Base-by-base conservation (phyloP, 2,113 vertebrate species). In the Rhinoderma darwinii region DNA sequence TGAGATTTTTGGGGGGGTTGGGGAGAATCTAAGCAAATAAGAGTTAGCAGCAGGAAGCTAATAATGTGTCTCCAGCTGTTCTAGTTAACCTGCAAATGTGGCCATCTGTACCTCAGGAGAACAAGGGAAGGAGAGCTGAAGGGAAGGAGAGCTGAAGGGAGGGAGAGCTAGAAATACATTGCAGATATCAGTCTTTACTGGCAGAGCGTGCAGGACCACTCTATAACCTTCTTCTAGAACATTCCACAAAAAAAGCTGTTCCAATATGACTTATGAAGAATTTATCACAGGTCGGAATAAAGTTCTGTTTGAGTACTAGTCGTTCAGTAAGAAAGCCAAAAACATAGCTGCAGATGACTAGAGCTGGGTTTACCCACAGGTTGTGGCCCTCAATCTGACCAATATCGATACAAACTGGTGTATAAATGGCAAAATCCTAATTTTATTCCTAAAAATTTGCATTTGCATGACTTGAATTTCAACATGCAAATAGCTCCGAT, bases 11-110 rank as follows among this genome's bases (percentile, higher is more conserved):
- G 54, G 14, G 37, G 27, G 94, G 94, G 94, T 94, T 95, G 94
- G 91, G 93, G 95, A 95, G 93, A 94, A 92, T 89, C 92, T 93
- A 92, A 97, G 96, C 96, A 97, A 98, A 98, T 97, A 98, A 96
- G 97, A 98, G 95, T 94, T 95, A 97, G 95, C 98, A 97, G 97
- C 97, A 95, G 96, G 98, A 96, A 93, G 96, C 97, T 98, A 98
- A 99, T 98, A 99, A 98, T 97, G 96, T 95, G 93, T 94, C 96
- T 98, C 98, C 98, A 99, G 98, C 97, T 99, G 97, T 96, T 98
- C 96, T 96, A 96, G 97, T 98, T 98, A 98, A 99, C 98, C 97
- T 98, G 97, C 96, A 97, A 97, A 98, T 96, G 95, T 97, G 97
- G 95, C 97, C 97, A 98, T 97, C 96, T 98, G 98, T 96, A 98